Evolutionary conservation across 1,140 invertebrate species (phyloP).

Genomic region (Teleogryllus occipitalis): DNA sequence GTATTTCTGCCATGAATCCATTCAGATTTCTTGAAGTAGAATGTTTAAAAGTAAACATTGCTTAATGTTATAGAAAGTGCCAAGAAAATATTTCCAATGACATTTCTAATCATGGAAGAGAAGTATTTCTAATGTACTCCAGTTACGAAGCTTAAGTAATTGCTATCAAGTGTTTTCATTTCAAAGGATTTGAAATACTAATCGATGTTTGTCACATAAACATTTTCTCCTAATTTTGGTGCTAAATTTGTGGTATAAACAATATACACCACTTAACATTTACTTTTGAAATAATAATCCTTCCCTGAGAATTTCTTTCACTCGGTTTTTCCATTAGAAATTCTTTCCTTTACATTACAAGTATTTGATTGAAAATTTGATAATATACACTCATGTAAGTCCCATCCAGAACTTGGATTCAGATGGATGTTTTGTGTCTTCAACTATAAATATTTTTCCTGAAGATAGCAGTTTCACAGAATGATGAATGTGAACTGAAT

Average conservation of each 20-base stretch:
- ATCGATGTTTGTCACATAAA: too few relatives aligned
- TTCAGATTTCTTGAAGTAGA: background rate
- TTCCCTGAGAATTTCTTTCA: too few relatives aligned
- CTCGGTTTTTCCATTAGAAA: too few relatives aligned
- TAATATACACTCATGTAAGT: too few relatives aligned
- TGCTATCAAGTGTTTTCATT: background rate
- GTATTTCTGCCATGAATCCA: background rate
- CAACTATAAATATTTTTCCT: background rate
- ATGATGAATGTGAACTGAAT: background rate
- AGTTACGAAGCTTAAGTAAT: background rate
- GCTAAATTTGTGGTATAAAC: too few relatives aligned
- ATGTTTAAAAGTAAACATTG: too few relatives aligned
- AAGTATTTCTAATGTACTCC: background rate
- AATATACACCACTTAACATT: too few relatives aligned
- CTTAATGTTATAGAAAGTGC: too few relatives aligned
- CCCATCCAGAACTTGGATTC: background rate
- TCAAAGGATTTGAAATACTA: background rate
- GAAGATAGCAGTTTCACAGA: background rate
- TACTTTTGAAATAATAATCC: too few relatives aligned
- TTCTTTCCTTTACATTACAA: too few relatives aligned
- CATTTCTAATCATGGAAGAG: background rate
- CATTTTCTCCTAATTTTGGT: too few relatives aligned
- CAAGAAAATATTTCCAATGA: background rate
- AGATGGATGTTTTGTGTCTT: background rate
- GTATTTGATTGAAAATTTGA: too few relatives aligned